These are phyloP conservation scores for Apodemia duryi DNA, from an alignment of 2,888 invertebrate genomes.

Conservation along the genomic window DNA sequence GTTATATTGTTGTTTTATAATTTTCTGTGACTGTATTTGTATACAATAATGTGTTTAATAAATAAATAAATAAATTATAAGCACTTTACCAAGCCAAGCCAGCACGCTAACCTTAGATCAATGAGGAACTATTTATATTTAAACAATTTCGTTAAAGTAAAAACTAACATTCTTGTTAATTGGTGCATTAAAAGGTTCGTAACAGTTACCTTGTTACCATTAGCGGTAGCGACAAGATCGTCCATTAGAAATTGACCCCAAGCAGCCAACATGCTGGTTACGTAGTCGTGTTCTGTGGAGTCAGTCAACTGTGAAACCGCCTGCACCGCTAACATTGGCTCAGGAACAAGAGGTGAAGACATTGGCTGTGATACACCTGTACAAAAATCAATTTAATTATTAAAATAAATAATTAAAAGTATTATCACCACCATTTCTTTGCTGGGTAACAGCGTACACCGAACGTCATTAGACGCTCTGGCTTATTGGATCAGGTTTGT, in stretches of 20 bases:
- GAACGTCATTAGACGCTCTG: background rate
- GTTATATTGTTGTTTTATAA: background rate
- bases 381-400: background rate
- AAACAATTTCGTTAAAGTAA: background rate
- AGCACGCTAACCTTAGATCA: no score
- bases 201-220: constrained; percentile 65
- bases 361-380: constrained; percentile 60
- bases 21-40: no score
- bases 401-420: no score
- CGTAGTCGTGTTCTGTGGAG: constrained; percentile 83
- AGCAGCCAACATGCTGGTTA: constrained; percentile 87
- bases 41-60: no score
- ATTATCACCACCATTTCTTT: no score
- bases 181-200: background rate
- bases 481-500: no score
- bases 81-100: no score
- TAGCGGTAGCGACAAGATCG: constrained; percentile 84
- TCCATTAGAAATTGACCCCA: constrained; percentile 88
- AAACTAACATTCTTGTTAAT: background rate
- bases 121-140: background rate
- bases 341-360: constrained; percentile 81
- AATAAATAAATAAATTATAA: no score
- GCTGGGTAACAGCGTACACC: background rate
- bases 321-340: constrained; percentile 77
- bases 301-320: constrained; percentile 78